Conservation (phyloP, 1,140 invertebrate genomes). For the Bombus waltoni region DNA sequence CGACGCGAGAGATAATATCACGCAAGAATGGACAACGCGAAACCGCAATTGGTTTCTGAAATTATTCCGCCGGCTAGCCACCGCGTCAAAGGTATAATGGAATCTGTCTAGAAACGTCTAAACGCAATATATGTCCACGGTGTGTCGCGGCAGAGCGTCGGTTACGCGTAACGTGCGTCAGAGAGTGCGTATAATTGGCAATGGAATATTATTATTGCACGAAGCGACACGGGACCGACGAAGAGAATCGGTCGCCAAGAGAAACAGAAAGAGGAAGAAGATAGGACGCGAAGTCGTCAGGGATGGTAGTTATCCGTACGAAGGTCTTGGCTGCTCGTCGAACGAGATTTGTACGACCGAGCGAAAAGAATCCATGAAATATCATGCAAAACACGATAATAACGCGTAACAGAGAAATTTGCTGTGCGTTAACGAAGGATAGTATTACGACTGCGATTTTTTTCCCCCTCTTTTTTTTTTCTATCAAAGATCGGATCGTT, state of each 20-base stretch:
- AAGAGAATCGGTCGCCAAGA: background rate
- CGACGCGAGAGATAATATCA: background rate
- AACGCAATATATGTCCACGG: background rate
- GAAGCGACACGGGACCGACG: constrained; percentile 16
- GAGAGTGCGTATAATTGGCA: constrained; percentile 45
- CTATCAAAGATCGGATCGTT: too few species aligned
- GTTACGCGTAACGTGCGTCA: constrained; percentile 27
- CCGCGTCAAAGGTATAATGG: constrained; percentile 22
- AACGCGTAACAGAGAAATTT: background rate
- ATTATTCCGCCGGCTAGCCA: background rate
- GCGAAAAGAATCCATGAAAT: background rate
- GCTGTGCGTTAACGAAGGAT: background rate
- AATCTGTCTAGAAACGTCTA: constrained; percentile 24
- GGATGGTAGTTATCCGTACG: background rate
- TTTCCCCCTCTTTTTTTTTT: too few species aligned
- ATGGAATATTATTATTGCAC: constrained; percentile 51
- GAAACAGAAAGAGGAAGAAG: background rate
- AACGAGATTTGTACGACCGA: constrained; percentile 9
- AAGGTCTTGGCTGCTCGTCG: background rate
- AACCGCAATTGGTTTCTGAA: constrained; percentile 9
- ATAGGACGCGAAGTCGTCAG: background rate
- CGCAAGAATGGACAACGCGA: background rate
- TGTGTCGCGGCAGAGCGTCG: background rate
- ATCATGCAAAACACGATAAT: background rate
- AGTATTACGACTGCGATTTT: background rate